These are phyloP conservation scores for Anthophora plumipes DNA, from an alignment of 2,888 invertebrate species.

Conservation along the genomic window DNA sequence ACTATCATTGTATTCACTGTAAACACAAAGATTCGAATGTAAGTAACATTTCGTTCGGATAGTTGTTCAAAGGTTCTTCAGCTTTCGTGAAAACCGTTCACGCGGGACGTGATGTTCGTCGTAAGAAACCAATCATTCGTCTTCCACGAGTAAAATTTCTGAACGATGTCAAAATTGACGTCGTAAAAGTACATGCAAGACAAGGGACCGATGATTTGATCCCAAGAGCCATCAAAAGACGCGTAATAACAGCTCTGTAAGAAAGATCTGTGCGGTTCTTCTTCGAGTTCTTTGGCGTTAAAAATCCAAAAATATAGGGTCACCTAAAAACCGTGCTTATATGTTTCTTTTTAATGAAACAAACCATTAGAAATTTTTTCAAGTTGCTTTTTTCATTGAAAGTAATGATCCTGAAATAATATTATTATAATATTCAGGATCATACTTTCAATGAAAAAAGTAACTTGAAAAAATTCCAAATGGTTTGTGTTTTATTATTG, in stretches of 20 bases:
- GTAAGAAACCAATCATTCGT: constrained; percentile 2
- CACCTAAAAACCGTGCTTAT: too few species aligned
- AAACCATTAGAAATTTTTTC: too few species aligned
- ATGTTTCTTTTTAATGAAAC: too few species aligned
- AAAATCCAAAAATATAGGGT: constrained; percentile 4
- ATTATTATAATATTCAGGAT: too few species aligned
- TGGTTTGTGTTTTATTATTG: too few species aligned
- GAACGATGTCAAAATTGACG: constrained; percentile 25
- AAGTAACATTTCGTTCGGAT: not conserved
- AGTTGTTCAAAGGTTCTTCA: not conserved
- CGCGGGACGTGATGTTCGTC: not conserved
- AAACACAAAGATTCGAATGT: not conserved
- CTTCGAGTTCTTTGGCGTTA: constrained; percentile 12
- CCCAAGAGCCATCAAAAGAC: constrained; percentile 16
- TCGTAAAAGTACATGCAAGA: constrained; percentile 41
- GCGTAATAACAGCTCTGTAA: not conserved
- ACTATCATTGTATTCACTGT: too few species aligned
- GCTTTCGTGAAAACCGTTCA: not conserved
- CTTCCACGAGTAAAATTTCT: constrained; percentile 6
- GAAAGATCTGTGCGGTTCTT: not conserved
- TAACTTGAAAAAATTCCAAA: too few species aligned
- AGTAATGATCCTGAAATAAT: too few species aligned
- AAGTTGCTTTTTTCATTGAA: too few species aligned
- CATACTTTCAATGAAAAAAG: too few species aligned
- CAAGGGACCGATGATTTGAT: constrained; percentile 9